These are phyloP conservation scores for Scomberomorus guttatus DNA, from an alignment of 2,797 vertebrate species.

Conservation along the genomic window DNA sequence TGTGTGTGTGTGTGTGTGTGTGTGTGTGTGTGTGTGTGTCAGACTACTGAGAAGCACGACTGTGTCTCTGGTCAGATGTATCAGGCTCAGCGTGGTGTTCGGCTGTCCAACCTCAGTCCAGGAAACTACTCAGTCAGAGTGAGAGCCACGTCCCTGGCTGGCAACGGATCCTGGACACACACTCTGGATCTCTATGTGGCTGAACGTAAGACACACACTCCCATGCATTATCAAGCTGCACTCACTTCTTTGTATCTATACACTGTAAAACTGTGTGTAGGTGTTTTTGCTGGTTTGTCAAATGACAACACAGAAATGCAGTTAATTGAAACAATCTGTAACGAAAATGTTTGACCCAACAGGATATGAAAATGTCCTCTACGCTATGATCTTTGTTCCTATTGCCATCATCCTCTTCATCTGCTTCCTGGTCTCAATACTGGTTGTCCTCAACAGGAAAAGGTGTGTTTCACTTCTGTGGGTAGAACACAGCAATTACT, in stretches of 20 bases:
- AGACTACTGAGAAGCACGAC: constrained; percentile 90
- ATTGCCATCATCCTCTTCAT: constrained; percentile 85
- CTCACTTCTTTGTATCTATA: neutral
- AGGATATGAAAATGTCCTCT: constrained; percentile 89
- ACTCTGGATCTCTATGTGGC: constrained; percentile 91
- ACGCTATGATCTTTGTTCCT: constrained; percentile 90
- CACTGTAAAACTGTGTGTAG: neutral
- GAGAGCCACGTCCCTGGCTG: constrained; percentile 94
- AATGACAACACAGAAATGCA: neutral
- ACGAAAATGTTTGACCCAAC: constrained; percentile 69
- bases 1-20: constrained; percentile 1
- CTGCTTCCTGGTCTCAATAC: constrained; percentile 78
- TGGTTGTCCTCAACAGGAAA: constrained; percentile 91
- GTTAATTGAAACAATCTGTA: neutral
- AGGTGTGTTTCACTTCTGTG: constrained; percentile 81
- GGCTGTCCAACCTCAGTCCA: constrained; percentile 90
- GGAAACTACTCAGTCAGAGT: constrained; percentile 96
- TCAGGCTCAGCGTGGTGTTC: constrained; percentile 87
- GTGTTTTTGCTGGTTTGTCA: neutral
- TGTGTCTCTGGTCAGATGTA: constrained; percentile 95
- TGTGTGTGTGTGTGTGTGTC: constrained; percentile 6
- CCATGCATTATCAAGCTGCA: neutral
- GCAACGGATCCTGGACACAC: constrained; percentile 97
- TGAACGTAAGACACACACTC: constrained; percentile 86
- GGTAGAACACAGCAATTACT: neutral